These are phyloP conservation scores for Orientallactaga sibirica DNA, from an alignment of 2,797 vertebrate genomes.

Conservation along the genomic window DNA sequence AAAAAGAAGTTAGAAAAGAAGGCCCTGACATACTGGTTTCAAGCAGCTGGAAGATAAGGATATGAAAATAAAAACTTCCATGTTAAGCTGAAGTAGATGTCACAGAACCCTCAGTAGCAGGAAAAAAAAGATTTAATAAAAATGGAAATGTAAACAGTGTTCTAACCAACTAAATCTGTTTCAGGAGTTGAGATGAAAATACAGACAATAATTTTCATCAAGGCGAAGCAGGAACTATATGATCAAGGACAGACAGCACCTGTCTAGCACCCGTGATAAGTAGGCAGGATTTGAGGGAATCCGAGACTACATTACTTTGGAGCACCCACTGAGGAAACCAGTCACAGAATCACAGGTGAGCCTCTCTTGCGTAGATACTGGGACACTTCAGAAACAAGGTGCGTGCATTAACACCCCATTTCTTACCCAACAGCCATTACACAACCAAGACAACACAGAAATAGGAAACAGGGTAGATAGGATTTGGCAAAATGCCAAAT, in stretches of 20 bases:
- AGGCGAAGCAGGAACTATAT: slow-evolving; percentile 44
- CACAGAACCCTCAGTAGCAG: background rate
- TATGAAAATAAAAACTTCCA: slow-evolving; percentile 65
- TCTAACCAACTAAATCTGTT: slow-evolving; percentile 66
- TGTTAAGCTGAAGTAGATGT: slow-evolving; percentile 14
- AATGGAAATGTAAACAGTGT: slow-evolving; percentile 64
- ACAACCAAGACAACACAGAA: background rate
- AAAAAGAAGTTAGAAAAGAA: slow-evolving; percentile 43
- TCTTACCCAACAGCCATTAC: background rate
- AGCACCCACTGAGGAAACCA: background rate
- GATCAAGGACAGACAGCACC: background rate
- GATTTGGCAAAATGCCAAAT: background rate
- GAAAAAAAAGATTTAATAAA: slow-evolving; percentile 35
- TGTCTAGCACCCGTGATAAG: background rate
- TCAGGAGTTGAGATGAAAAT: slow-evolving; percentile 51
- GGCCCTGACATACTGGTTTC: slow-evolving; percentile 42
- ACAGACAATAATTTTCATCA: slow-evolving; percentile 56
- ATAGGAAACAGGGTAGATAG: background rate
- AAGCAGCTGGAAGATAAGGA: slow-evolving; percentile 47
- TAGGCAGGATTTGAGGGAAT: background rate
- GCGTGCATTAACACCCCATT: background rate
- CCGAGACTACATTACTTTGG: background rate
- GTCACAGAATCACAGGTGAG: background rate
- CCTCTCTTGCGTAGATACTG: background rate
- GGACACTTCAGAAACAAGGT: background rate